A percentile compares a stretch with the other conserved stretches of the same genome.
Evolutionary conservation across 2,113 vertebrate genomes (phyloP).

Genomic region (Hassar affinis): DNA sequence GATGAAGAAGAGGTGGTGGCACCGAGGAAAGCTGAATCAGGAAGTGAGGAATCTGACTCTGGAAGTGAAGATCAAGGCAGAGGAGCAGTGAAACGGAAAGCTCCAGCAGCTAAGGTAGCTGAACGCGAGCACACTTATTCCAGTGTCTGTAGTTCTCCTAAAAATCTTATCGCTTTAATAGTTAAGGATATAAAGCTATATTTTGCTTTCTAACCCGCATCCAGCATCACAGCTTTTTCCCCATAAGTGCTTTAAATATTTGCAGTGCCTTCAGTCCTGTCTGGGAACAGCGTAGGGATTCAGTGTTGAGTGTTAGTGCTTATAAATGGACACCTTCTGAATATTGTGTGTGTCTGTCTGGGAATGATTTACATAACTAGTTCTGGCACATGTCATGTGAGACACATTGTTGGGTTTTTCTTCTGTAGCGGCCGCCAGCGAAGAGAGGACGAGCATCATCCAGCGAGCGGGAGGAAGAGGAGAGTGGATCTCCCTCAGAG

Average conservation of each 20-base stretch:
- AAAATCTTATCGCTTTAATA: neutral
- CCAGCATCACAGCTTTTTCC: neutral
- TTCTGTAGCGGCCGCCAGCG: conserved; percentile 58
- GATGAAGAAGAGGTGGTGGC: conserved; percentile 74
- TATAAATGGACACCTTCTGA: neutral
- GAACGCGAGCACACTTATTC: neutral
- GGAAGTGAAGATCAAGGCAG: conserved; percentile 80
- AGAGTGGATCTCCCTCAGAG: conserved; percentile 83
- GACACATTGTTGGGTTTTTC: neutral
- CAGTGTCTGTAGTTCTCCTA: too few species aligned
- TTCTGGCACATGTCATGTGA: conserved; percentile 11
- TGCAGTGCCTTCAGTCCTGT: neutral
- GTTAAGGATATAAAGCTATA: neutral
- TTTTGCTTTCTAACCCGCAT: neutral
- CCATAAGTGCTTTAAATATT: neutral
- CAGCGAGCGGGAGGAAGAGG: conserved; percentile 81
- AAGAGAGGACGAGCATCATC: conserved; percentile 86
- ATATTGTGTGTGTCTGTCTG: neutral
- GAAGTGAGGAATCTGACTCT: conserved; percentile 81
- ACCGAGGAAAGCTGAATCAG: conserved; percentile 70
- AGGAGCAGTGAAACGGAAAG: conserved; percentile 74
- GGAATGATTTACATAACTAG: neutral
- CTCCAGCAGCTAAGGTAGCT: conserved; percentile 68
- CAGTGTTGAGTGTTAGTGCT: neutral
- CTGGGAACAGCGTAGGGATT: neutral